Conservation (phyloP, 1,140 invertebrate genomes). For the Leptinotarsa texana region DNA sequence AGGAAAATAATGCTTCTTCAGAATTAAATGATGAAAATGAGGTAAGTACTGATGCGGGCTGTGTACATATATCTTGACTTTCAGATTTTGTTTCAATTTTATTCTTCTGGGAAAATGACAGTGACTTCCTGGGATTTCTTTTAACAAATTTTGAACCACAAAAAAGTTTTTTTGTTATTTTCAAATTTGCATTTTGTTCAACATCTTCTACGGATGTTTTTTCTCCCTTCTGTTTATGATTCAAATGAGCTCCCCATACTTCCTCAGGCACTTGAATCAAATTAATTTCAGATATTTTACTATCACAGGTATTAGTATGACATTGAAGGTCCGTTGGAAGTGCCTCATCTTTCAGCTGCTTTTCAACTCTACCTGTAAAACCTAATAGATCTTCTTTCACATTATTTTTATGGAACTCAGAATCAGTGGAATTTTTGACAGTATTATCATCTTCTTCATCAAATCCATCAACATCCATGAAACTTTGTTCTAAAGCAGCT, state of each 20-base stretch:
- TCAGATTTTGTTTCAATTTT: conserved; percentile 43
- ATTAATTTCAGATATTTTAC: not conserved
- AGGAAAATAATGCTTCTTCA: conserved; percentile 30
- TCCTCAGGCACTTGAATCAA: conserved; percentile 43
- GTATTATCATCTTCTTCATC: conserved; percentile 46
- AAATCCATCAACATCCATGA: conserved; percentile 59
- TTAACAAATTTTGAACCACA: conserved; percentile 68
- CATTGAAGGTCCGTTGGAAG: not conserved
- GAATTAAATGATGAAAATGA: conserved; percentile 28
- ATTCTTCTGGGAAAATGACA: conserved; percentile 54
- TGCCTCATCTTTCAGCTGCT: not conserved
- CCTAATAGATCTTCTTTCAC: not conserved
- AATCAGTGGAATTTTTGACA: not conserved
- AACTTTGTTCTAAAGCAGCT: conserved; percentile 68
- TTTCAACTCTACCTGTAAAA: too few relatives aligned
- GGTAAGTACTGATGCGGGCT: conserved; percentile 25
- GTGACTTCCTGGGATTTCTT: conserved; percentile 74
- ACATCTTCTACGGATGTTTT: conserved; percentile 24
- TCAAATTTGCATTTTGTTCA: conserved; percentile 50
- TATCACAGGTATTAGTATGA: not conserved
- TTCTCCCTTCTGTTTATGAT: conserved; percentile 48
- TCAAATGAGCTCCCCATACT: conserved; percentile 66
- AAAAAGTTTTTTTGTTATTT: conserved; percentile 73
- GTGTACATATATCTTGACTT: conserved; percentile 32
- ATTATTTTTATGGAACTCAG: not conserved